Evolutionary conservation across 2,113 vertebrate genomes (phyloP).

Genomic region (Tapirus terrestris): DNA sequence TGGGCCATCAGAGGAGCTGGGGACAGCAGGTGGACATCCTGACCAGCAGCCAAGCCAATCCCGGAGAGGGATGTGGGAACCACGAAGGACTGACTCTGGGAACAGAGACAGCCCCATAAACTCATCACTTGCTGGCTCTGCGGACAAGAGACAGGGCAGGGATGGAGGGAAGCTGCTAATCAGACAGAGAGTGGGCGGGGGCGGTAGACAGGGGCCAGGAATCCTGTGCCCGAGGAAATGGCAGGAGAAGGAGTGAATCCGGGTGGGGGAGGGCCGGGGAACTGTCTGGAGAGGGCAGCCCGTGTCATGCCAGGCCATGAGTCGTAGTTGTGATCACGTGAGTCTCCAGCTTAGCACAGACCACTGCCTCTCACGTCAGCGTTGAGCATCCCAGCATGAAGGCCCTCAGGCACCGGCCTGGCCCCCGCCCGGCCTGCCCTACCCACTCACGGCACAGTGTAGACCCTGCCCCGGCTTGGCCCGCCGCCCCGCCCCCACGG

Average conservation of each 20-base stretch:
- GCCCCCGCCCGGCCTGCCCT: too few species aligned
- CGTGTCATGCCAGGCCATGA: rapidly evolving
- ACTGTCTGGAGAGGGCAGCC: background rate
- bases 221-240: background rate
- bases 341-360: background rate
- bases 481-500: rapidly evolving
- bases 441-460: rapidly evolving
- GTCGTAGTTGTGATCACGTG: rapidly evolving
- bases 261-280: too few species aligned
- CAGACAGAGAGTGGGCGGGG: background rate
- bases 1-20: rapidly evolving
- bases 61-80: background rate
- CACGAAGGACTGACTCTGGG: background rate
- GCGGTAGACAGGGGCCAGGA: too few species aligned
- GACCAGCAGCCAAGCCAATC: rapidly evolving
- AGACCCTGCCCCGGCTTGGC: background rate
- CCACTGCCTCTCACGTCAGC: rapidly evolving
- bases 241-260: background rate
- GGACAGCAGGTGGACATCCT: rapidly evolving
- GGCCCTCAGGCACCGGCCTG: rapidly evolving
- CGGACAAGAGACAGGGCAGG: background rate
- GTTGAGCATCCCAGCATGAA: rapidly evolving
- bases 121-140: background rate
- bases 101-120: background rate
- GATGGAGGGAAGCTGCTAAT: background rate